Evolutionary conservation across 2,113 vertebrate species (phyloP).

Genomic region (Plectropomus leopardus): DNA sequence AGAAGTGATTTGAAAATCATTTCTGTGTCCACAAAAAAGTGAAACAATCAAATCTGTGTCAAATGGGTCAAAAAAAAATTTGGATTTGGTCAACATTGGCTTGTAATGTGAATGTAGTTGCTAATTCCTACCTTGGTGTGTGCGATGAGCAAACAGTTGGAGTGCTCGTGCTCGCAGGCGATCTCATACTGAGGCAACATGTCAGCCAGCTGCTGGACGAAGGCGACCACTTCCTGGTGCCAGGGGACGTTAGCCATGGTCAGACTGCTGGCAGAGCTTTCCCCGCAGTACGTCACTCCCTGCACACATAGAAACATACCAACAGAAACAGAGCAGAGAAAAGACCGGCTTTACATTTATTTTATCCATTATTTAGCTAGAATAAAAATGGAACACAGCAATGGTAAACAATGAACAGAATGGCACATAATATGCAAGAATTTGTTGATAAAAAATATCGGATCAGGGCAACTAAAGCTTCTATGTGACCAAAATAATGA

Average conservation of each 20-base stretch:
- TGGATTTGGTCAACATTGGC: too few species aligned
- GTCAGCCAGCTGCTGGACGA: constrained; percentile 89
- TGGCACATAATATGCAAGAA: neutral
- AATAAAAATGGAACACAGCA: neutral
- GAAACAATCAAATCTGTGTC: too few species aligned
- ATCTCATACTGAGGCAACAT: constrained; percentile 90
- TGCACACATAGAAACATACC: constrained; percentile 47
- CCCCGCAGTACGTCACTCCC: constrained; percentile 97
- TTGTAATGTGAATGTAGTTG: too few species aligned
- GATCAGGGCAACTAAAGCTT: neutral
- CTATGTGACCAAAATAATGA: neutral
- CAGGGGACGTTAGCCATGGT: constrained; percentile 98
- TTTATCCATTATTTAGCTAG: too few species aligned
- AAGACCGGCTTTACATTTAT: neutral
- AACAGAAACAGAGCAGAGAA: neutral
- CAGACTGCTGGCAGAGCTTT: constrained; percentile 94
- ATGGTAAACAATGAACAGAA: neutral
- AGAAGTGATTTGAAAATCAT: too few species aligned
- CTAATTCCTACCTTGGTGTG: constrained; percentile 92
- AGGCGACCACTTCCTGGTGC: constrained; percentile 94
- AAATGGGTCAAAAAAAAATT: too few species aligned
- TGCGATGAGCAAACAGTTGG: constrained; percentile 93
- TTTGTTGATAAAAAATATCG: neutral
- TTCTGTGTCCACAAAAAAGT: too few species aligned
- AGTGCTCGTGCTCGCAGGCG: constrained; percentile 95